Evolutionary conservation across 2,888 invertebrate genomes (phyloP), one percentile per base, ranked within the genome.

Genomic region (Nemotelus nigrinus): DNA sequence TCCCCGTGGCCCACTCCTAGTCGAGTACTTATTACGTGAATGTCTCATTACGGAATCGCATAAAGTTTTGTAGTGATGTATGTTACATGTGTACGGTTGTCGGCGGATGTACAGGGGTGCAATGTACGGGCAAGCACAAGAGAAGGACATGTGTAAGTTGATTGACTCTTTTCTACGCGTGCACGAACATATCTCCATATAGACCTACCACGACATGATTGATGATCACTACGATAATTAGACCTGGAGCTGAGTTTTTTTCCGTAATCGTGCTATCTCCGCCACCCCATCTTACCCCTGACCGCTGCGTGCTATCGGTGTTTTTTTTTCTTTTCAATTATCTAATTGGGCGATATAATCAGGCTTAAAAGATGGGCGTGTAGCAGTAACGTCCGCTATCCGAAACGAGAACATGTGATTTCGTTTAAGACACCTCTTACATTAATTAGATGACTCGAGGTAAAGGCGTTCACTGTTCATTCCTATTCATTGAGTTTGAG

Each of bases 161-260:
- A 3, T 63, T 39, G 55, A 3, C 53, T 41, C 43, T 55, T 70
- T 4, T 7, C 8, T 41, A 25, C 57, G 45, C 7, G 60, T 44
- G 60, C 67, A 58, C n/a, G 43, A 44, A 47, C 43, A 70, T 70
- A 10, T 44, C 25, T 65, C 3, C 47, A 45, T 10, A 65, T 41
- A 4, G 7, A 70, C 43, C 60, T 74, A 76, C 70, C 39, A 67
- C 76, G 67, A 77, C 78, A 79, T 79, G 79, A 79, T 79, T 79
- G 78, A 79, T 79, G 79, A 79, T 79, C 78, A 77, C 78, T 58
- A 76, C 77, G 78, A 78, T 79, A 79, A 79, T 79, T 79, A 79
- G 78, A 71, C 63, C 55, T n/a, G 10, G 43, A 48, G 75, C 8
- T 55, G 55, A 45, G 70, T 3, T 6, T 48, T 68, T 68, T 50